Evolutionary conservation across 2,113 vertebrate genomes (phyloP), one percentile per base, ranked within the genome.

Genomic region (Vidua macroura): DNA sequence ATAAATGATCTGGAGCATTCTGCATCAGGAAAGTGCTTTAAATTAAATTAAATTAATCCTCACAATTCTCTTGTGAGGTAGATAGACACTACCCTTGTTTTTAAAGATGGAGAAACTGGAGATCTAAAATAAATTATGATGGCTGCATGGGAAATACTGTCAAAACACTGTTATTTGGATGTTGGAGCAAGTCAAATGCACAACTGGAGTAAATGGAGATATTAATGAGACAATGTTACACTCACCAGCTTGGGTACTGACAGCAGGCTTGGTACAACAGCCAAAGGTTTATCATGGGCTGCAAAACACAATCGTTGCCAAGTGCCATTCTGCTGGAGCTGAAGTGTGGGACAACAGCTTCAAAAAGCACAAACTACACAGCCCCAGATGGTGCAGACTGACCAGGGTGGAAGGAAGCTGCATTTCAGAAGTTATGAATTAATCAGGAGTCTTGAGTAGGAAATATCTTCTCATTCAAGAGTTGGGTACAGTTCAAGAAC

Each of bases 21-120:
- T 60, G 88, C 68, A 88, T 77, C 66, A 93, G 80, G 60, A 75
- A 94, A 75, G 52, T 72, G 81, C 52, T 92, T 74, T 70, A 77
- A 77, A 90, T 63, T 43, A 90, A 85, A 69, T 84, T 77, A 82
- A 86, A 92, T 90, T 78, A 95, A 58, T 90, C 70, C 92, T 97
- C 90, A 91, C 82, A 94, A 63, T 16, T 75, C 86, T 76, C 55
- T 88, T 69, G 83, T 94, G 92, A 96, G 55, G 44, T 44, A 93
- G 63, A 33, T 30, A 92, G 68, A 48, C 60, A 72, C 49, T 72
- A 73, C 68, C 67, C 18, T 51, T 19, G 25, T 72, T 95, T 92
- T 95, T 66, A 75, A 93, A 93, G 63, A 77, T 82, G 31, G 62
- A 82, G 51, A 93, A 91, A 90, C 48, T 68, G n/a, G 90, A 88